Conservation (phyloP, 2,888 invertebrate genomes). For the Drosophila picticornis region DNA sequence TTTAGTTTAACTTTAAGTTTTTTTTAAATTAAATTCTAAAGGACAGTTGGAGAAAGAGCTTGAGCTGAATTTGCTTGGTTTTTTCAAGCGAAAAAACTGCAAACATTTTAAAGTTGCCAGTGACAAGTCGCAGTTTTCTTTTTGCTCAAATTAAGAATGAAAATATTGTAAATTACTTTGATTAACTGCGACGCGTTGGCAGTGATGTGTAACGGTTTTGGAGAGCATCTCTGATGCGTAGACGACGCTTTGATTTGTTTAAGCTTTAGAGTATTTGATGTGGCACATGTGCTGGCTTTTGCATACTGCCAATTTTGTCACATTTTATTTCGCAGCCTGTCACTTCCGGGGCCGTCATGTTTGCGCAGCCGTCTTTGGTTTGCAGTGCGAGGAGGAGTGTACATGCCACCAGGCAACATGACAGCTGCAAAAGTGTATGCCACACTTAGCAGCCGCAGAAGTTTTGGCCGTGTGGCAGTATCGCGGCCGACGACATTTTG, state of each 20-base stretch:
- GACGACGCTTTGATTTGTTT: slow-evolving; percentile 63
- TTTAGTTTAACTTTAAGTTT: background rate
- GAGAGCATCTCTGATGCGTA: slow-evolving; percentile 20
- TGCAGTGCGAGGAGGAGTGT: slow-evolving; percentile 29
- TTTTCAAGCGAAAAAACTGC: background rate
- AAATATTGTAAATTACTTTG: background rate
- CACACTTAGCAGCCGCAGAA: slow-evolving; percentile 46
- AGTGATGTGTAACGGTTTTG: slow-evolving; percentile 10
- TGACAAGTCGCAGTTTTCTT: background rate
- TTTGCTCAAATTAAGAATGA: too few relatives aligned
- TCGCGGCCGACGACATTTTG: slow-evolving; percentile 61
- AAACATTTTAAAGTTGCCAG: background rate
- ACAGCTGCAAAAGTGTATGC: slow-evolving; percentile 46
- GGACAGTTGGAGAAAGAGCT: background rate
- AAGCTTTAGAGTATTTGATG: slow-evolving; percentile 70
- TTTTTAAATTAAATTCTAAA: background rate
- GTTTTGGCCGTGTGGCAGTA: slow-evolving; percentile 46
- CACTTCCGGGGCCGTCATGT: slow-evolving; percentile 62
- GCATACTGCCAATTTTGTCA: slow-evolving; percentile 63
- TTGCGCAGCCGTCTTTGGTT: slow-evolving; percentile 70
- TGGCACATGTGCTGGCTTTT: slow-evolving; percentile 60
- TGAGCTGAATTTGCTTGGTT: background rate
- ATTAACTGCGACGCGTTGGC: background rate
- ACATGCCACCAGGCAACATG: slow-evolving; percentile 47
- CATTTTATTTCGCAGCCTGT: slow-evolving; percentile 59